phyloP scores from a whole-genome alignment of 2,888 invertebrate genomes.

The Drosophila stalkeri region DNA sequence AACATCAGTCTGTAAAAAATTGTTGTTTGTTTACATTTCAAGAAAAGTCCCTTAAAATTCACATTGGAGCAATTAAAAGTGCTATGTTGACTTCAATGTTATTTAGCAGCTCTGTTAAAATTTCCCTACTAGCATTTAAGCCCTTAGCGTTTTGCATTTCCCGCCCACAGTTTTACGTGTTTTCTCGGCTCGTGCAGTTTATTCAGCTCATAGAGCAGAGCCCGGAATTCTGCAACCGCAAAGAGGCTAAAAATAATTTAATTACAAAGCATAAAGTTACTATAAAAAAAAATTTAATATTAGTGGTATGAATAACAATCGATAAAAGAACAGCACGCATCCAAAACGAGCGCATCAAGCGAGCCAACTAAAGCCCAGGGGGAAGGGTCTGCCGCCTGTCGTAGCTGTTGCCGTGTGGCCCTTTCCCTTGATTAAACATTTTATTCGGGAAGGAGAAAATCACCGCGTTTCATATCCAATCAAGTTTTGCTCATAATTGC shows the following conservation, averaged over 20 bases:
- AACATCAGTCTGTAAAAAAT: neutral
- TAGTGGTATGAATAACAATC: constrained; percentile 65
- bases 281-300: constrained; percentile 14
- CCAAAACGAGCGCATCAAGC: constrained; percentile 4
- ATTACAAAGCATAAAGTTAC: constrained; percentile 23
- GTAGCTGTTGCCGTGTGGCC: constrained; percentile 22
- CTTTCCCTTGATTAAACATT: constrained; percentile 51
- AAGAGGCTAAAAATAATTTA: constrained; percentile 36
- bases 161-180: constrained; percentile 64
- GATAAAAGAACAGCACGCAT: constrained; percentile 48
- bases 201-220: constrained; percentile 16
- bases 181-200: constrained; percentile 56
- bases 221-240: constrained; percentile 24
- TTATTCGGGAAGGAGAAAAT: constrained; percentile 24
- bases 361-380: constrained; percentile 7
- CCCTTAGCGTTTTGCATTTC: constrained; percentile 44
- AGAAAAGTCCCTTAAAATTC: neutral
- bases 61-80: neutral
- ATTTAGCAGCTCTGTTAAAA: constrained; percentile 30
- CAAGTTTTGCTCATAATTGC: constrained; percentile 8
- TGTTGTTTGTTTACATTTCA: neutral
- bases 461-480: constrained; percentile 1
- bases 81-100: constrained; percentile 1
- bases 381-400: constrained; percentile 12
- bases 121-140: constrained; percentile 38